Evolutionary conservation across 2,113 vertebrate species (phyloP).

Genomic region (Felis chaus): DNA sequence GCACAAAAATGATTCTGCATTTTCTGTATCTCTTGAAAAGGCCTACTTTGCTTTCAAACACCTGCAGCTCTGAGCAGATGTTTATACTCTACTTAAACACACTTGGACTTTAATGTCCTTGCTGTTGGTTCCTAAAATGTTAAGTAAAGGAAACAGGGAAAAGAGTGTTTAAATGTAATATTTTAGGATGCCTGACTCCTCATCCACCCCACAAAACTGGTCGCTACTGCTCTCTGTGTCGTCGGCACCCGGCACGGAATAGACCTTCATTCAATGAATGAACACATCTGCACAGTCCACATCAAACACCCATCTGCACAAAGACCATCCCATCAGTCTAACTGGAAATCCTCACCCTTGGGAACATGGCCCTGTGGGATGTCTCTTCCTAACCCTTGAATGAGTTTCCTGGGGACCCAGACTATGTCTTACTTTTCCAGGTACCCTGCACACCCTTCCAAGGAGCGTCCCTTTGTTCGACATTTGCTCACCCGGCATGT

Average conservation of each 20-base stretch:
- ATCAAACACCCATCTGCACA: neutral
- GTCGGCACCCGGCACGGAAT: neutral
- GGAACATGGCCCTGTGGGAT: neutral
- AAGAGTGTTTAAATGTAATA: neutral
- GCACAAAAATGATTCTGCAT: neutral
- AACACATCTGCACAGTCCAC: neutral
- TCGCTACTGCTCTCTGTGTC: neutral
- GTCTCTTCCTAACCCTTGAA: neutral
- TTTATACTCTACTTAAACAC: conserved; percentile 57
- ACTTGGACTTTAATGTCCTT: neutral
- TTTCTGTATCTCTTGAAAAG: conserved; percentile 31
- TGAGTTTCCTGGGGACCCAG: neutral
- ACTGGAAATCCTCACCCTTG: neutral
- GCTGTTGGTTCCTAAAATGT: neutral
- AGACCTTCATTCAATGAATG: neutral
- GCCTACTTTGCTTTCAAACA: conserved; percentile 39
- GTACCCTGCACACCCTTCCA: neutral
- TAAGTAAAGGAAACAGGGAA: neutral
- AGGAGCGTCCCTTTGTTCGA: neutral
- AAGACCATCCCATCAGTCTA: neutral
- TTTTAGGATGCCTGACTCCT: neutral
- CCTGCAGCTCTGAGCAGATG: neutral
- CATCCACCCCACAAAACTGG: neutral
- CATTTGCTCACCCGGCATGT: neutral
- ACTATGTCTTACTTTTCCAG: neutral